A percentile compares a stretch with the other conserved stretches of the same genome.
phyloP scores from a whole-genome alignment of 2,113 vertebrate species.

The Lethenteron camtschaticum region DNA sequence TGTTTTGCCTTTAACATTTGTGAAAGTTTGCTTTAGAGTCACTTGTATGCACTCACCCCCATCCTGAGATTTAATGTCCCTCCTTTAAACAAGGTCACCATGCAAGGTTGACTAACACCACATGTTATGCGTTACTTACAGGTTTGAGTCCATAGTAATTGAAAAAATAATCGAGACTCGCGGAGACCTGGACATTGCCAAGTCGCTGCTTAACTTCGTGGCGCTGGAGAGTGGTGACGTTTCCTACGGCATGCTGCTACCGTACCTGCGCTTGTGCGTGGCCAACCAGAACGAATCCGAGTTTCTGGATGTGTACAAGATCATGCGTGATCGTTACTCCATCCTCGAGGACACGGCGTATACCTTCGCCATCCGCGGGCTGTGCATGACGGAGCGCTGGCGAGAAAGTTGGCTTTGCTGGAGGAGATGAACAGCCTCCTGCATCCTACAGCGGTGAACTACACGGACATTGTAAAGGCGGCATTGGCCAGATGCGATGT shows the following conservation, averaged over 20 bases:
- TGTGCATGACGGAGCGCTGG: constrained; percentile 46
- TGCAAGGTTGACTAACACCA: no score
- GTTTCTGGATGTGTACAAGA: constrained; percentile 46
- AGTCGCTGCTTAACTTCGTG: constrained; percentile 50
- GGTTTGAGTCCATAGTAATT: constrained; percentile 40
- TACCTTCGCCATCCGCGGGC: constrained; percentile 41
- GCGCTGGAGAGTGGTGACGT: constrained; percentile 37
- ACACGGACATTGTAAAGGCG: constrained; percentile 37
- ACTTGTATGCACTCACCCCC: no score
- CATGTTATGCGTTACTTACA: no score
- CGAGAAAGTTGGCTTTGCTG: constrained; percentile 36
- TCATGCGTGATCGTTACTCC: constrained; percentile 47
- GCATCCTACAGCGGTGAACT: constrained; percentile 34
- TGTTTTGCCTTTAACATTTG: no score
- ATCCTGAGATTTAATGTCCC: no score
- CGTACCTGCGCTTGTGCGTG: constrained; percentile 51
- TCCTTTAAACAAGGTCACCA: no score
- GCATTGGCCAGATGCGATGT: constrained; percentile 33
- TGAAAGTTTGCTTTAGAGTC: no score
- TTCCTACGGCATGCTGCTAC: constrained; percentile 39
- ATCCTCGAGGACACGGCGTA: constrained; percentile 39
- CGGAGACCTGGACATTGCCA: constrained; percentile 36
- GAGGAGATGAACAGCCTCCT: constrained; percentile 36
- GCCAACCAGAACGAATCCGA: constrained; percentile 30
- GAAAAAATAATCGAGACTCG: constrained; percentile 16